These are phyloP conservation scores for Brachionus manjavacas DNA, from an alignment of 1,140 invertebrate genomes.

Conservation along the genomic window DNA sequence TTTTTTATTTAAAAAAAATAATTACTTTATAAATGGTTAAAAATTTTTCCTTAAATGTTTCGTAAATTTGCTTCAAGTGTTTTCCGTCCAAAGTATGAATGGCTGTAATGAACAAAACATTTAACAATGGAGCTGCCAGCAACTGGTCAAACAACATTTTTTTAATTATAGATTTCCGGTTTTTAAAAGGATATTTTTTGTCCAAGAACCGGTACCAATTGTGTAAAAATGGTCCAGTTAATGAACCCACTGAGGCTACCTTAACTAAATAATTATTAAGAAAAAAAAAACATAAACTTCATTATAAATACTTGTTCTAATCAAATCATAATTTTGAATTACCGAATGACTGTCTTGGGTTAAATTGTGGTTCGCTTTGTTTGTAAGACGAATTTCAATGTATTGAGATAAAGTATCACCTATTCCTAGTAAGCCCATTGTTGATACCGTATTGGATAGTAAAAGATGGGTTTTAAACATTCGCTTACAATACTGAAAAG, in stretches of 20 bases:
- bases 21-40: slow-evolving; percentile 12
- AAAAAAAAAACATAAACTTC: not conserved
- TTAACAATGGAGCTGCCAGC: slow-evolving; percentile 20
- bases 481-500: not conserved
- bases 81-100: slow-evolving; percentile 28
- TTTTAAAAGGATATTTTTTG: slow-evolving; percentile 19
- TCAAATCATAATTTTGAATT: slow-evolving; percentile 9
- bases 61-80: not conserved
- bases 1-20: not conserved
- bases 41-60: slow-evolving; percentile 21
- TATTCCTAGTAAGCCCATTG: slow-evolving; percentile 9
- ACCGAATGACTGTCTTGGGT: not conserved
- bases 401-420: slow-evolving; percentile 21
- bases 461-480: slow-evolving; percentile 5
- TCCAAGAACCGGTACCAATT: slow-evolving; percentile 19
- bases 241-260: not conserved
- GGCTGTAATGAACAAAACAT: slow-evolving; percentile 17
- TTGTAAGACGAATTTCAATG: not conserved
- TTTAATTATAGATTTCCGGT: not conserved
- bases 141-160: slow-evolving; percentile 32
- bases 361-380: not conserved
- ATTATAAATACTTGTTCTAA: slow-evolving; percentile 26
- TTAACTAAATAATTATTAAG: not conserved
- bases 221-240: slow-evolving; percentile 31
- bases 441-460: slow-evolving; percentile 25